These are phyloP conservation scores for Diarsia brunnea DNA, from an alignment of 2,888 invertebrate species.

Conservation along the genomic window DNA sequence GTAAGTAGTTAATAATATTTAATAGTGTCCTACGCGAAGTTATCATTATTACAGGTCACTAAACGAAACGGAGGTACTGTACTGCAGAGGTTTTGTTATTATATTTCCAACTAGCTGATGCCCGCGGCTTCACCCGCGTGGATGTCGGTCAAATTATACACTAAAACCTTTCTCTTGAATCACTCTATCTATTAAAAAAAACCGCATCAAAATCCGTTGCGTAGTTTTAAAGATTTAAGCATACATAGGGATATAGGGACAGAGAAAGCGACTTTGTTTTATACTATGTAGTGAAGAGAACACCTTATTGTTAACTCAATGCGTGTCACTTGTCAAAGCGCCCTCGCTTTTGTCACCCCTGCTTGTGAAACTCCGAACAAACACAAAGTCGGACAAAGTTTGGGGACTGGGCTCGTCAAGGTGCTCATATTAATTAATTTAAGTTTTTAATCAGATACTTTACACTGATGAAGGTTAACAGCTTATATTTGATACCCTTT, in stretches of 20 bases:
- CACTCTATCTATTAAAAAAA: too few species aligned
- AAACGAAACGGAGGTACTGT: background rate
- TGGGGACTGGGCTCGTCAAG: conserved; percentile 41
- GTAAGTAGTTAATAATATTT: background rate
- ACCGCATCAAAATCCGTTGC: too few species aligned
- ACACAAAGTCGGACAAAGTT: conserved; percentile 42
- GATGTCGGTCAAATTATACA: too few species aligned
- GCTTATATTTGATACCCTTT: background rate
- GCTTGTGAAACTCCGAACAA: conserved; percentile 43
- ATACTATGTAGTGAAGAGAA: too few species aligned
- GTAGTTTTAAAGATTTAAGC: too few species aligned
- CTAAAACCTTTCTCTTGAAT: too few species aligned
- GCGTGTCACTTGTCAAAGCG: conserved; percentile 54
- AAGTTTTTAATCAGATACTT: conserved; percentile 39
- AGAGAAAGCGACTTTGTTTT: too few species aligned
- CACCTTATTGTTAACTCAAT: conserved; percentile 37
- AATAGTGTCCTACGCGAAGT: background rate
- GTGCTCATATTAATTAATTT: conserved; percentile 48
- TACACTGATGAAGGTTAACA: background rate
- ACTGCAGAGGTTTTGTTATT: background rate
- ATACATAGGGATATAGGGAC: too few species aligned
- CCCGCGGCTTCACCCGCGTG: too few species aligned
- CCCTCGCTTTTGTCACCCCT: conserved; percentile 45
- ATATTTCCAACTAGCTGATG: too few species aligned
- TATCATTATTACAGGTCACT: background rate